A percentile compares a stretch with the other conserved stretches of the same genome.
phyloP scores from a whole-genome alignment of 2,797 vertebrate species.

The Argentina silus region DNA sequence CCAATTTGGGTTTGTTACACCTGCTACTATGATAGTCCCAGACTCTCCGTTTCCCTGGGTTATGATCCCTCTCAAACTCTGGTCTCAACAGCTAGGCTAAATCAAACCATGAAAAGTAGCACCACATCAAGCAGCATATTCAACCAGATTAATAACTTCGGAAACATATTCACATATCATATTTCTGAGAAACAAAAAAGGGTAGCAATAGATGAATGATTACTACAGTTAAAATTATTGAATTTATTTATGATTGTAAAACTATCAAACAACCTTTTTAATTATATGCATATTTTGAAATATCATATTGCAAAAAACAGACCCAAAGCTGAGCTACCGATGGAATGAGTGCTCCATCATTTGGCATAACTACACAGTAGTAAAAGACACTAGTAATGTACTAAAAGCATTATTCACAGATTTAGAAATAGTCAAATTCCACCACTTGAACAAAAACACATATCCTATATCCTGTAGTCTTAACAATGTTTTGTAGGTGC shows the following conservation, averaged over 20 bases:
- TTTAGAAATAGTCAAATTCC: too few species aligned
- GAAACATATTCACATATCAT: neutral
- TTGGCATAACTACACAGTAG: neutral
- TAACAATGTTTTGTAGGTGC: too few species aligned
- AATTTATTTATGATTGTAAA: neutral
- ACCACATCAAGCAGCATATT: neutral
- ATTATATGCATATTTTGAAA: neutral
- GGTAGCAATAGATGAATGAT: neutral
- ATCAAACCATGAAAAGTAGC: neutral
- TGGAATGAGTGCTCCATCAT: neutral
- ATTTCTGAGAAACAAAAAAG: neutral
- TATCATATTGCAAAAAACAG: neutral
- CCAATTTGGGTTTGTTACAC: slow-evolving; percentile 33
- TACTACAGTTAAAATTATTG: neutral
- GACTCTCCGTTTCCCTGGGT: slow-evolving; percentile 12
- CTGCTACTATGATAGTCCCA: slow-evolving; percentile 34
- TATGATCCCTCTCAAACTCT: slow-evolving; percentile 6
- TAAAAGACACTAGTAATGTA: neutral
- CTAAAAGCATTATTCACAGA: neutral
- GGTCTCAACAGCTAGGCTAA: neutral
- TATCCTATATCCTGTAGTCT: too few species aligned
- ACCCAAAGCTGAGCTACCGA: neutral
- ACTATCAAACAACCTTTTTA: neutral
- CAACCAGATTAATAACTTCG: neutral
- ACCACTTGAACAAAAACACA: too few species aligned